These are phyloP conservation scores for Arrhopalites spinosus DNA, from an alignment of 2,888 invertebrate species.

Conservation along the genomic window DNA sequence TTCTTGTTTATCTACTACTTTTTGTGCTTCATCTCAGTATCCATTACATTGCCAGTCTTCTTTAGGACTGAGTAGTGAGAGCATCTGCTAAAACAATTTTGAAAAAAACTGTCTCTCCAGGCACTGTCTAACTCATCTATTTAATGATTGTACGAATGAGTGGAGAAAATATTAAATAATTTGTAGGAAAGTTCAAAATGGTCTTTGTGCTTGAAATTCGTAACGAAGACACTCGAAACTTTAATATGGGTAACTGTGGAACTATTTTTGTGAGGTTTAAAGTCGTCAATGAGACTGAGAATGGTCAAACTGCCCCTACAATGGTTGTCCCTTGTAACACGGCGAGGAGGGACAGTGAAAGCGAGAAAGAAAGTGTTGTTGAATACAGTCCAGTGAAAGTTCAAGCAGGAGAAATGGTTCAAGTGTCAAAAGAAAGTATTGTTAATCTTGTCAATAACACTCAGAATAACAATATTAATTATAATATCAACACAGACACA, in stretches of 20 bases:
- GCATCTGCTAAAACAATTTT: too few relatives aligned
- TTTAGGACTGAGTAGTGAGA: too few relatives aligned
- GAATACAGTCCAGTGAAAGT: neutral
- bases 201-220: slow-evolving; percentile 34
- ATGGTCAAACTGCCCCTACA: neutral
- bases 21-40: too few relatives aligned
- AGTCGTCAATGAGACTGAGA: slow-evolving; percentile 34
- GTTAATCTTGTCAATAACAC: neutral
- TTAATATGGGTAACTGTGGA: slow-evolving; percentile 1
- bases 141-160: too few relatives aligned
- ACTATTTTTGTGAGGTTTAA: slow-evolving; percentile 32
- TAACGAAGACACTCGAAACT: slow-evolving; percentile 18
- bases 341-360: slow-evolving; percentile 9
- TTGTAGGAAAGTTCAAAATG: slow-evolving; percentile 15
- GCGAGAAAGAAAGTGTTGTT: neutral
- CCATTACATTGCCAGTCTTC: too few relatives aligned
- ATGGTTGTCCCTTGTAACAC: neutral
- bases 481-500: too few relatives aligned
- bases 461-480: neutral
- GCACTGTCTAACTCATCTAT: too few relatives aligned
- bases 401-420: too few relatives aligned
- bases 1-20: neutral
- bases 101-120: too few relatives aligned
- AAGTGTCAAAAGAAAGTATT: neutral
- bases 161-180: too few relatives aligned